Base-by-base conservation (phyloP, 2,113 vertebrate species). In the Archilochus colubris region DNA sequence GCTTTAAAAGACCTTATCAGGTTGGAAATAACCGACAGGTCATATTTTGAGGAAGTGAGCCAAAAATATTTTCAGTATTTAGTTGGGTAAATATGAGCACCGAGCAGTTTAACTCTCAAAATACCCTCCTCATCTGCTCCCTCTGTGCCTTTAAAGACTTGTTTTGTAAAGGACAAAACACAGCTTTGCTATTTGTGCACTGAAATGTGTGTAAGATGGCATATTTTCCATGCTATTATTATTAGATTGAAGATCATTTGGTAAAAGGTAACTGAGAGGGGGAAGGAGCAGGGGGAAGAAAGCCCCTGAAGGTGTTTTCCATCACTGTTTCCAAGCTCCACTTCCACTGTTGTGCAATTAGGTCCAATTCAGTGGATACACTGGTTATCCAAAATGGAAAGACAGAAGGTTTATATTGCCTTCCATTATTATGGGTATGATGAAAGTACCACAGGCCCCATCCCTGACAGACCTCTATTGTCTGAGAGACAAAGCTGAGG, bases 1-100 rank as follows among this genome's bases (percentile, higher is more conserved):
- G 63, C 59, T 95, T 93, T 91, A 23, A 80, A 88, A 88, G 58
- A 46, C 75, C 51, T 86, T 80, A 91, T 74, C 93, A 57, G 74
- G 82, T 78, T 91, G 90, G 96, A 89, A 79, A 80, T 68, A 95
- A 94, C 76, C 94, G 83, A 86, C 93, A 95, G 95, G 92, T 95
- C 91, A n/a, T 77, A 89, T 92, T 97, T 97, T 3, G 5, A 93
- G 91, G 96, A 97, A 97, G 92, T 1, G 18, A 93, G 94, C 93
- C 94, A 95, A 92, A 91, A 91, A 88, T 67, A 28, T 95, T 89
- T 93, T 91, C 38, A 33, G 48, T 91, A 74, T 88, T 94, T 89
- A 70, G 78, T 12, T 86, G 85, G 68, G 51, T 64, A 82, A 94
- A 82, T 67, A 43, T 0, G 2, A 82, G 40, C 3, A 0, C 50